A percentile compares a stretch with the other conserved stretches of the same genome.
Evolutionary conservation across 2,888 invertebrate species (phyloP).

Genomic region (Noctua fimbriata): DNA sequence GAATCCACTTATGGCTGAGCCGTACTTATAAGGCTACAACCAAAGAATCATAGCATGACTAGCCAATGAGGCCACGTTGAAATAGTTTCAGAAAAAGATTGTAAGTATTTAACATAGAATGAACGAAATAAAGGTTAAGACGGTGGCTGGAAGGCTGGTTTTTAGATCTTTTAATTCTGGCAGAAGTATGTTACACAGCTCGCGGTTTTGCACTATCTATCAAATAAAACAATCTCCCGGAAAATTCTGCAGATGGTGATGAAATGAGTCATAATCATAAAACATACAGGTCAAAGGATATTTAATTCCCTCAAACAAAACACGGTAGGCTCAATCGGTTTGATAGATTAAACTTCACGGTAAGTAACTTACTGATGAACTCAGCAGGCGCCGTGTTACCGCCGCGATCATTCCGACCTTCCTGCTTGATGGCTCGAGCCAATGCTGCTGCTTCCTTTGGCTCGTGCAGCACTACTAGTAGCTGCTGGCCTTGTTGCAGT

Average conservation of each 20-base stretch:
- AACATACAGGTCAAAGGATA: background rate
- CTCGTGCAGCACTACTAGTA: conserved; percentile 88
- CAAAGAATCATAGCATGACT: background rate
- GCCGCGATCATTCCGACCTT: conserved; percentile 86
- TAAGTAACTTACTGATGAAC: conserved; percentile 82
- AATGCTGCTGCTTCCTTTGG: conserved; percentile 87
- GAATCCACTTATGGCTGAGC: conserved; percentile 43
- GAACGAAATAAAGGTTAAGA: background rate
- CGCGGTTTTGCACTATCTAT: background rate
- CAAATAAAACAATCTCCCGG: background rate
- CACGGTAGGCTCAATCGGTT: background rate
- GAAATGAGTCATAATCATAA: background rate
- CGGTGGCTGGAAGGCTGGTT: background rate
- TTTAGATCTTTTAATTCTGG: background rate
- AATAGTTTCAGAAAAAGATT: conserved; percentile 8
- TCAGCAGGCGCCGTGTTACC: conserved; percentile 78
- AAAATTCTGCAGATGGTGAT: background rate
- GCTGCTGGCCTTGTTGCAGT: conserved; percentile 88
- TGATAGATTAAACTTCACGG: background rate
- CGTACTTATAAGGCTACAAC: conserved; percentile 40
- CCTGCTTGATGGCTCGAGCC: conserved; percentile 90
- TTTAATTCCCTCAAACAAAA: background rate
- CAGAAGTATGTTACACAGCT: background rate
- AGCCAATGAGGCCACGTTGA: background rate
- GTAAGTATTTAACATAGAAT: background rate